Conservation (phyloP, 2,888 invertebrate genomes). For the Phengaris alcon region DNA sequence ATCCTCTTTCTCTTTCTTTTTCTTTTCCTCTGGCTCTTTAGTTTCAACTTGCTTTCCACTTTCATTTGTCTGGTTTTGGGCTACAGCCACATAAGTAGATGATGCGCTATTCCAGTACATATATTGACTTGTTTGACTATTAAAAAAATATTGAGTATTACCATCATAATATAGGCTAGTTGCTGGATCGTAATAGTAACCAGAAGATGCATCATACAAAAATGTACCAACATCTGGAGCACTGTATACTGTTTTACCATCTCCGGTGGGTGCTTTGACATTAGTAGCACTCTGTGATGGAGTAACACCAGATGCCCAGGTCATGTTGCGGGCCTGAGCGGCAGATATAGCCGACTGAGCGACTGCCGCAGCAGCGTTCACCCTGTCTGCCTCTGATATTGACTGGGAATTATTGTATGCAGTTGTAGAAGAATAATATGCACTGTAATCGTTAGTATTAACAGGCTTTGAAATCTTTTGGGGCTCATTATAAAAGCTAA, state of each 20-base stretch:
- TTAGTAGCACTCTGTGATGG: constrained; percentile 68
- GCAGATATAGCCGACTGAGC: constrained; percentile 90
- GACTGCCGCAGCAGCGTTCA: constrained; percentile 92
- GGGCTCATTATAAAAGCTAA: constrained; percentile 69
- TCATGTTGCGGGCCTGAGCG: constrained; percentile 70
- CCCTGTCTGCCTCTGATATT: constrained; percentile 83
- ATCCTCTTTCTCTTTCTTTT: constrained; percentile 90
- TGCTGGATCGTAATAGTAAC: constrained; percentile 95
- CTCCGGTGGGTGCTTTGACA: constrained; percentile 78
- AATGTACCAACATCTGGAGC: constrained; percentile 95
- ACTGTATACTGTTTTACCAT: constrained; percentile 83
- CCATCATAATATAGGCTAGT: constrained; percentile 98
- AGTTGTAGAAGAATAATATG: constrained; percentile 62
- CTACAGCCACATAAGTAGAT: constrained; percentile 80
- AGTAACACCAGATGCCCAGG: constrained; percentile 75
- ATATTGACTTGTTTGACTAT: constrained; percentile 93
- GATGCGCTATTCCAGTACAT: constrained; percentile 95
- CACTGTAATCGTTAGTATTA: constrained; percentile 51
- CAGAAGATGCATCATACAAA: constrained; percentile 95
- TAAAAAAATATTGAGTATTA: constrained; percentile 97
- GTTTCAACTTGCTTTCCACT: constrained; percentile 57
- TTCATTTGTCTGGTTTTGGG: constrained; percentile 59
- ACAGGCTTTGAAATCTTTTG: constrained; percentile 54
- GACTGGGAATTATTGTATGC: constrained; percentile 83
- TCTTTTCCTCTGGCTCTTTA: constrained; percentile 77